phyloP scores from a whole-genome alignment of 2,113 vertebrate species.

The Rhea pennata region DNA sequence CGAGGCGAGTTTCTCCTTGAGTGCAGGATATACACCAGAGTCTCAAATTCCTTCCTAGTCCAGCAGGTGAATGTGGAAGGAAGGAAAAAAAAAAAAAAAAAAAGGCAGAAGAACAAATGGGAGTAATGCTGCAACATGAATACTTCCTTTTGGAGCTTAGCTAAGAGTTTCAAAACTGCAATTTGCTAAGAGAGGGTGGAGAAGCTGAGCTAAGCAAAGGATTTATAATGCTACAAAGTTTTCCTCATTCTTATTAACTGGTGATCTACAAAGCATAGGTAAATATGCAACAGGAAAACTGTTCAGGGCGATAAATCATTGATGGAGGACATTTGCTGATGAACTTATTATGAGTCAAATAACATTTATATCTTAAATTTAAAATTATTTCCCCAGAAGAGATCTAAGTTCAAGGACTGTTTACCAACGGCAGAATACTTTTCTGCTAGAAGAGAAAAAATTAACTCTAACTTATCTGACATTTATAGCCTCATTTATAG shows the following conservation, averaged over 20 bases:
- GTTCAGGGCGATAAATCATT: slow-evolving; percentile 42
- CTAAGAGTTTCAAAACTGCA: background rate
- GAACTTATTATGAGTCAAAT: background rate
- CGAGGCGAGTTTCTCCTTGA: slow-evolving; percentile 53
- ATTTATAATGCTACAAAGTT: slow-evolving; percentile 18
- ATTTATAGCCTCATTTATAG: background rate
- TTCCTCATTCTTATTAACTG: slow-evolving; percentile 48
- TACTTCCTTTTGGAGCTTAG: background rate
- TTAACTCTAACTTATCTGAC: background rate
- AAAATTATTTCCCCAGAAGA: background rate
- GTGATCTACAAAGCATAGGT: slow-evolving; percentile 1
- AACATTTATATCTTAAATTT: background rate
- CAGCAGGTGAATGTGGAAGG: background rate
- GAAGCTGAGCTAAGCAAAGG: slow-evolving; percentile 34
- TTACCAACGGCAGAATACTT: background rate
- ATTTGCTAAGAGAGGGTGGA: background rate
- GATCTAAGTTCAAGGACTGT: background rate
- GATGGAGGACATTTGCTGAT: background rate
- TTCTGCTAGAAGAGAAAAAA: background rate
- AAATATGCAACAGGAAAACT: background rate
- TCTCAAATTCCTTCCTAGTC: background rate
- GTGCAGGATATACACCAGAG: background rate
- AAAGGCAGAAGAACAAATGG: background rate
- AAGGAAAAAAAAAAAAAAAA: background rate
- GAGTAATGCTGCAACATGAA: background rate